Evolutionary conservation across 2,113 vertebrate genomes (phyloP), one percentile per base, ranked within the genome.

Genomic region (Rhagologus leucostigma): DNA sequence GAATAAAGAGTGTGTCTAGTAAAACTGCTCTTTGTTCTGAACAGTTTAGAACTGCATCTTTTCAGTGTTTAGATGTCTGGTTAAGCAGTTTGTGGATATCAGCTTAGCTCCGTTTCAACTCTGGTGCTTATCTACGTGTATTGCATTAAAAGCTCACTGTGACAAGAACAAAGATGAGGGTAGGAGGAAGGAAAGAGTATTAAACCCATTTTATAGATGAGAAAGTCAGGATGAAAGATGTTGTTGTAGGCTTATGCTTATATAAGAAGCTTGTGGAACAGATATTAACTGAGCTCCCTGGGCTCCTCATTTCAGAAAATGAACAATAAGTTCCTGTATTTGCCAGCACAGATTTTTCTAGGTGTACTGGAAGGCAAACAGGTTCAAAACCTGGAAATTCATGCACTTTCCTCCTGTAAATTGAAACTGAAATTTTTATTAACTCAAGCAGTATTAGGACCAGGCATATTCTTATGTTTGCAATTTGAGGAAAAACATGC

Each of bases 311-410:
- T 63, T 57, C 49, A 69, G 63, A 69, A 94, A 85, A 83, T 80
- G 37, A 86, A 80, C 55, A 83, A 35, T 87, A 93, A 79, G 21
- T 73, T 76, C 29, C 47, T 69, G 27, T 94, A 37, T 90, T 86
- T 93, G 71, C 78, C 73, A 78, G 68, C 55, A 86, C 68, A 75
- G 50, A 67, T 96, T 92, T 91, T 94, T 90, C 49, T 70, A 46
- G 50, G 24, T 47, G 7, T 78, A 81, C 30, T 74, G 52, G 33
- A 84, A 87, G 33, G 29, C 57, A 84, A 77, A 75, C 27, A 93
- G 11, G n/a, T 91, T 94, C 80, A 91, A 84, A 89, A 78, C 78
- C 39, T 33, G 4, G 56, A 46, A 90, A 86, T 92, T 81, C 55
- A 26, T 90, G 26, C 44, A 59, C 30, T 93, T 84, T 57, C 19